Evolutionary conservation across 1,140 invertebrate genomes (phyloP).

Genomic region (Apis laboriosa): DNA sequence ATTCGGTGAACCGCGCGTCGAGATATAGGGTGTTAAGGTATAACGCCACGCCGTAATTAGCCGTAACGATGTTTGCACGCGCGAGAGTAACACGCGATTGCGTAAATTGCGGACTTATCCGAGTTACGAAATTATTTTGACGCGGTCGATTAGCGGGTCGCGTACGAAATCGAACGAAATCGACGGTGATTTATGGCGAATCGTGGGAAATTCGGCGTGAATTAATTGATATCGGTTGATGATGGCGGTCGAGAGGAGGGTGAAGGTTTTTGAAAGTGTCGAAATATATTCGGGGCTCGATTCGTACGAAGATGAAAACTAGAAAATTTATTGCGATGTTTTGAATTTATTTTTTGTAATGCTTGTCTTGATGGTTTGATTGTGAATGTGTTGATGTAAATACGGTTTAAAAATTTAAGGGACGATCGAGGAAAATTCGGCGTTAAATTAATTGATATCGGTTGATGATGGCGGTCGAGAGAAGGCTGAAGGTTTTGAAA

Average conservation of each 20-base stretch:
- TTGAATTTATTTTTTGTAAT: too few species aligned
- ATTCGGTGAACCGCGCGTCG: background rate
- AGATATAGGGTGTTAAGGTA: background rate
- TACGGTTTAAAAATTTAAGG: too few species aligned
- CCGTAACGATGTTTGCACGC: background rate
- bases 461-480: too few species aligned
- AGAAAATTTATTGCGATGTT: too few species aligned
- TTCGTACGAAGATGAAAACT: too few species aligned
- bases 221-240: too few species aligned
- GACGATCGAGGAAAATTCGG: background rate
- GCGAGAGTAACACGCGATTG: conserved; percentile 5
- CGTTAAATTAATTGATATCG: background rate
- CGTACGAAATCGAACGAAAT: conserved; percentile 4
- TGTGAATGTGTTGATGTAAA: too few species aligned
- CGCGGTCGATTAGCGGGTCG: conserved; percentile 22
- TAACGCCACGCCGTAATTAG: conserved; percentile 1
- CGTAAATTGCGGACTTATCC: conserved; percentile 15
- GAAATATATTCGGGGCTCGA: too few species aligned
- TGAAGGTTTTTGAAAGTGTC: too few species aligned
- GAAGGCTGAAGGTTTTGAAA: too few species aligned
- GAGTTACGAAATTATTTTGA: conserved; percentile 32
- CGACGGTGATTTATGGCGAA: conserved; percentile 28
- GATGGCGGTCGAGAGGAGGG: too few species aligned
- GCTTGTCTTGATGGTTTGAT: too few species aligned
- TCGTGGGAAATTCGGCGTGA: background rate